These are phyloP conservation scores for Augiades crinisus DNA, from an alignment of 2,888 invertebrate species.

Conservation along the genomic window DNA sequence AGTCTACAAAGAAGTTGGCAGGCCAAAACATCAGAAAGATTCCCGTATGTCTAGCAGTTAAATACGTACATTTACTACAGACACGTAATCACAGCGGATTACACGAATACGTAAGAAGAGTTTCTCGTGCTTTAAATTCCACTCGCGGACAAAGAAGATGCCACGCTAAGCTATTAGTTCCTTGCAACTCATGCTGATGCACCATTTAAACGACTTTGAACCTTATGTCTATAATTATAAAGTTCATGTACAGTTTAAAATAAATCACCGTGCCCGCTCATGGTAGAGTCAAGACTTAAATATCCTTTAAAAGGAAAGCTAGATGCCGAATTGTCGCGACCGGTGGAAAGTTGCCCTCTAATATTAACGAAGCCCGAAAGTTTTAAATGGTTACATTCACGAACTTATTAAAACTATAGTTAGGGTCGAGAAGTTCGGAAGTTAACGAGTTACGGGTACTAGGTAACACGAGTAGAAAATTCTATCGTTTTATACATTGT, in stretches of 20 bases:
- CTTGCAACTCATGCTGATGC: slow-evolving; percentile 14
- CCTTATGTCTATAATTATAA: background rate
- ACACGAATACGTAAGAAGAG: background rate
- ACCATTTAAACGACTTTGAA: background rate
- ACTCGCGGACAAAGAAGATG: slow-evolving; percentile 9
- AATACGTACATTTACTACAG: background rate
- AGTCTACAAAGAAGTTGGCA: no score
- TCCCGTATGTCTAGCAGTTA: no score
- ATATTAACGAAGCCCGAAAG: background rate
- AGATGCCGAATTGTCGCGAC: background rate
- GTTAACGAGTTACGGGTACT: background rate
- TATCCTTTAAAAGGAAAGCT: slow-evolving; percentile 1
- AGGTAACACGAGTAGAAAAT: background rate
- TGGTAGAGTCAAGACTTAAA: background rate
- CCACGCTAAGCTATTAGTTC: slow-evolving; percentile 1
- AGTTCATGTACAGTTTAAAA: background rate
- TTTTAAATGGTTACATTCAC: background rate
- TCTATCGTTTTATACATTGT: no score
- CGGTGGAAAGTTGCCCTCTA: background rate
- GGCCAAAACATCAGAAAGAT: no score
- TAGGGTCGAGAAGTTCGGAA: background rate
- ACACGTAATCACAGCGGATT: slow-evolving; percentile 17
- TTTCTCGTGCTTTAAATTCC: slow-evolving; percentile 18
- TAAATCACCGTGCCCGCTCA: background rate
- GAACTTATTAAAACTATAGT: background rate